Evolutionary conservation across 2,113 vertebrate genomes (phyloP), one percentile per base, ranked within the genome.

Genomic region (Sander vitreus): DNA sequence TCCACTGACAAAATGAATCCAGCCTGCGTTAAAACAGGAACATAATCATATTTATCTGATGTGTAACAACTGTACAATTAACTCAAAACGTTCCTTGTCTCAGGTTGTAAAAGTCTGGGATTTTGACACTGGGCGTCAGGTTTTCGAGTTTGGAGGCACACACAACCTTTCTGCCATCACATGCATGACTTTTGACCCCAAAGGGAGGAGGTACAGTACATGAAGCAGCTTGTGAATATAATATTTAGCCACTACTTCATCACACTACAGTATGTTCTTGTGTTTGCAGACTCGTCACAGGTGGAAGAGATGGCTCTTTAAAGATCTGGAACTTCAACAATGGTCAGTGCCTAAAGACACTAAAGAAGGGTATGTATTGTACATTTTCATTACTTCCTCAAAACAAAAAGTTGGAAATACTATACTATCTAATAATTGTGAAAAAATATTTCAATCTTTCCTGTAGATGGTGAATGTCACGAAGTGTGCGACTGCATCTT

Each of bases 51-150:
- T 47, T 43, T 25, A 33, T 19, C 15, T 13, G 13, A 53, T 1
- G 0, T 11, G 21, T 43, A n/a, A 48, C 1, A 33, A 2, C 13
- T 19, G 51, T 54, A 12, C 18, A 55, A 21, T 72, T 53, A 48
- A 39, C 0, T 58, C 6, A 6, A 27, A 18, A n/a, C 70, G 0
- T 39, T 30, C 0, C 53, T 57, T 43, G 8, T 81, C 88, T 59
- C 74, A 97, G 94, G 84, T 94, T 14, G 87, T 95, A 21, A 96
- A 95, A 95, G 89, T 95, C 8, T 96, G 94, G 95, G 93, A 96
- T 81, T 93, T 96, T 83, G 94, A 95, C 85, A 96, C 83, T 10
- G 95, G 94, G 50, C 91, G 77, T 59, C 87, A 92, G 57, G 21
- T 95, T 14, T 95, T 94, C 93, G 96, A 96, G 85, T 96, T 96